phyloP scores from a whole-genome alignment of 2,888 invertebrate species.

The Thecophora atra region DNA sequence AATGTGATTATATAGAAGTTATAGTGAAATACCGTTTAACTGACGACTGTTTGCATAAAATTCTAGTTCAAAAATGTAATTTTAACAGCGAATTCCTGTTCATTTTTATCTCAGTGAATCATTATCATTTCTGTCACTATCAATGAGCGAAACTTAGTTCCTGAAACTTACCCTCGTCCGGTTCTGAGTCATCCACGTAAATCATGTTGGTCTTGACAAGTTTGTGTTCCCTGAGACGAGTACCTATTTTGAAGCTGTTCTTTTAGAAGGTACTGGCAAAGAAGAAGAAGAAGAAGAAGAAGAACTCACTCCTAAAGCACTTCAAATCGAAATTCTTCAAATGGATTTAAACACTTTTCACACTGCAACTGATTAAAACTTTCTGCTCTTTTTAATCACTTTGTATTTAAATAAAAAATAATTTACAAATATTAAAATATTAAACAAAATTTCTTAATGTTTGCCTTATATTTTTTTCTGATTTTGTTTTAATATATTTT shows the following conservation, averaged over 20 bases:
- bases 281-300: not conserved
- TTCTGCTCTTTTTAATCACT: not conserved
- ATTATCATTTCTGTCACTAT: too few species aligned
- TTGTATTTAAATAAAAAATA: not conserved
- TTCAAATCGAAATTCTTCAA: too few species aligned
- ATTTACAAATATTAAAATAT: not conserved
- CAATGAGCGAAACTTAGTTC: not conserved
- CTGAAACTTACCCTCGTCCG: constrained; percentile 81
- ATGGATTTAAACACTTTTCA: too few species aligned
- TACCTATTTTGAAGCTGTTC: constrained; percentile 51
- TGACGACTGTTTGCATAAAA: too few species aligned
- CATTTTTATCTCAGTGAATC: too few species aligned
- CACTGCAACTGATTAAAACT: too few species aligned
- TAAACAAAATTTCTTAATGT: constrained; percentile 2
- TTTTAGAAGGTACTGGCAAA: not conserved
- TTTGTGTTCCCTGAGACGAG: constrained; percentile 54
- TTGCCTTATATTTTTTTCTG: constrained; percentile 25
- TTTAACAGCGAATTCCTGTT: too few species aligned
- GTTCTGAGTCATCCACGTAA: constrained; percentile 89
- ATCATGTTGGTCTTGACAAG: constrained; percentile 72
- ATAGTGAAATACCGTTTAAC: too few species aligned
- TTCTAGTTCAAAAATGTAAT: too few species aligned
- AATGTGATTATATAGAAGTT: too few species aligned
- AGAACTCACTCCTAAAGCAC: too few species aligned
- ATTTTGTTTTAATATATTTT: constrained; percentile 19